Conservation (phyloP, 2,797 vertebrate species). For the Austrolebias charrua region DNA sequence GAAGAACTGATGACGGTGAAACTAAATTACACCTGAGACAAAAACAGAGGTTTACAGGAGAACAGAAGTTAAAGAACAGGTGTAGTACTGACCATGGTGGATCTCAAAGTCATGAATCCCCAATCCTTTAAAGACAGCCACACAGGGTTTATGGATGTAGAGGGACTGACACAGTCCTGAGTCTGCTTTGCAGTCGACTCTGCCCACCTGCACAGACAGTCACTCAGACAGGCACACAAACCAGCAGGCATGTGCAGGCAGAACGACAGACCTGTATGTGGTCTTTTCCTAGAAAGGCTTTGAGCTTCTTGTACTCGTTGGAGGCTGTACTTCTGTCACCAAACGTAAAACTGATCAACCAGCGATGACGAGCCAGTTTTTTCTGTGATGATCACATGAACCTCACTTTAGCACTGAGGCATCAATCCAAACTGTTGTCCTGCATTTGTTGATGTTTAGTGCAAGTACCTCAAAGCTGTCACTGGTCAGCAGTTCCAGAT, state of each 20-base stretch:
- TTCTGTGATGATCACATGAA: constrained; percentile 63
- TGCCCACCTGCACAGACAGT: constrained; percentile 82
- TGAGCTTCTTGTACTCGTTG: constrained; percentile 92
- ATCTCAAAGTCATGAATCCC: constrained; percentile 94
- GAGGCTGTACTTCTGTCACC: constrained; percentile 73
- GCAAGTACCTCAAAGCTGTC: constrained; percentile 82
- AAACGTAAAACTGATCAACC: constrained; percentile 93
- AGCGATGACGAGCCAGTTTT: constrained; percentile 88
- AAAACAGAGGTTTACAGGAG: too few relatives aligned
- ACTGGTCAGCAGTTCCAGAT: constrained; percentile 85
- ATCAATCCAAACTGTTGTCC: too few relatives aligned
- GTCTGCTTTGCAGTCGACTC: constrained; percentile 85
- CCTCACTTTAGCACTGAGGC: too few relatives aligned
- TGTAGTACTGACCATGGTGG: constrained; percentile 86
- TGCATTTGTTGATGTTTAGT: neutral
- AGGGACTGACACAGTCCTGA: constrained; percentile 84
- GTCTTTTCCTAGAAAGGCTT: constrained; percentile 83
- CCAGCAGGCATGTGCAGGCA: neutral
- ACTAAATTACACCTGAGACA: too few relatives aligned
- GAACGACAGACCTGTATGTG: constrained; percentile 87
- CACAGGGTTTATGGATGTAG: constrained; percentile 87
- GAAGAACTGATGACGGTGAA: too few relatives aligned
- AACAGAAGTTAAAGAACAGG: neutral
- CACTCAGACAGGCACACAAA: neutral
- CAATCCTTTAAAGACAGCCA: constrained; percentile 94